Base-by-base conservation (phyloP, 23 tunicate genomes). In the Ciona savignyi region DNA sequence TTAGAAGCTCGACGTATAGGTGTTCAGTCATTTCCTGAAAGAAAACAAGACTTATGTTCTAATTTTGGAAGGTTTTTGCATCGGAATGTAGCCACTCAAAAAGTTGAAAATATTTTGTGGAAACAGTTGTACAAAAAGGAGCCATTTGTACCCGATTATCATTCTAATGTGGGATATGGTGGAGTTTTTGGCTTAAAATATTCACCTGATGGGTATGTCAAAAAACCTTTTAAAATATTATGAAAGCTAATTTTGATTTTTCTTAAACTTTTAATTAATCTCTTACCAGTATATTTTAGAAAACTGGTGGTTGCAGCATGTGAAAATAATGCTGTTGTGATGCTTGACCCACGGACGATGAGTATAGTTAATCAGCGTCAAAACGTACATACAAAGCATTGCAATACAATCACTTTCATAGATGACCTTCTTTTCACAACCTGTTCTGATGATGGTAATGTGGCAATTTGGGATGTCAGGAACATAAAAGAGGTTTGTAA, bases 391-490 rank as follows among this genome's bases (percentile, higher is more conserved):
- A 35, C 73, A 24, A 72, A 74, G 63, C 64, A 82, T 25, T 82
- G 87, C 73, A 88, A 88, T 65, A 81, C 79, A n/a, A 67, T 88
- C 30, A 42, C 87, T 0, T 88, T 88, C 65, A 80, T 88, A 29
- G 96, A 88, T 42, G 74, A 82, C 29, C 74, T 74, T 24, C 29
- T 88, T 29, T 88, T 88, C 56, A 78, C 87, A 15, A 81, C 96
- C 35, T 81, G 96, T 33, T 88, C 96, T 60, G 96, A 88, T 78
- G 96, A 88, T 51, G 25, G 69, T 4, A 77, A 78, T 64, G 72
- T 88, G 1, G 79, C 87, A n/a, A 60, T 88, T 28, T 88, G 96
- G 96, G 96, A 88, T 61, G 48, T 88, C 0, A 34, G 96, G 27
- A 77, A 77, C 64, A 63, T 81, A 71, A 72, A 67, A 77, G 82